phyloP scores from a whole-genome alignment of 2,113 vertebrate species.

The Guaruba guarouba region DNA sequence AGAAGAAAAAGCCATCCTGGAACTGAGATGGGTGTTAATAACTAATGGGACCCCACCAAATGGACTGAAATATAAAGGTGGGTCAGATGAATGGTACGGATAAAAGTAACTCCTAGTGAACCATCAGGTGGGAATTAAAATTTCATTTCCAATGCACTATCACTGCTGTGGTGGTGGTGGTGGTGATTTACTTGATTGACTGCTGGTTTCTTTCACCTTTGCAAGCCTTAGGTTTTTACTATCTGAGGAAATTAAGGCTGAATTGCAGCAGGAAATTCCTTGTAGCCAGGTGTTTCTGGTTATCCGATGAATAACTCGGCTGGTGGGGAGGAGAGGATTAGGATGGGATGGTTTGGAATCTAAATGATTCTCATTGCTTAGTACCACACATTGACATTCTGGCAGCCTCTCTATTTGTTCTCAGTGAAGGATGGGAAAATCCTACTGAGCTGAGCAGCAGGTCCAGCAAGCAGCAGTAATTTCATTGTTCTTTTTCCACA shows the following conservation, averaged over 20 bases:
- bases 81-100: constrained; percentile 60
- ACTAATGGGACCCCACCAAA: constrained; percentile 52
- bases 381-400: constrained; percentile 47
- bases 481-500: constrained; percentile 43
- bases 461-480: constrained; percentile 15
- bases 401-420: constrained; percentile 47
- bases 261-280: constrained; percentile 85
- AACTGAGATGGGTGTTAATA: constrained; percentile 62
- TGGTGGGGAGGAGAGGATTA: constrained; percentile 62
- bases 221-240: constrained; percentile 80
- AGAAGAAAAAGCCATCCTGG: background rate
- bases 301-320: constrained; percentile 73
- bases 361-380: constrained; percentile 56
- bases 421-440: constrained; percentile 51
- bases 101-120: constrained; percentile 68
- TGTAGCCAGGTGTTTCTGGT: constrained; percentile 86
- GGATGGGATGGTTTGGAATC: constrained; percentile 70
- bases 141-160: constrained; percentile 83
- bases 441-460: constrained; percentile 39
- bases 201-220: constrained; percentile 84
- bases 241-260: constrained; percentile 85
- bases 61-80: constrained; percentile 46
- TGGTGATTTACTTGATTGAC: constrained; percentile 81
- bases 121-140: constrained; percentile 86
- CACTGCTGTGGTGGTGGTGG: constrained; percentile 72